phyloP scores from a whole-genome alignment of 2,797 vertebrate genomes.

The Scleropages formosus region DNA sequence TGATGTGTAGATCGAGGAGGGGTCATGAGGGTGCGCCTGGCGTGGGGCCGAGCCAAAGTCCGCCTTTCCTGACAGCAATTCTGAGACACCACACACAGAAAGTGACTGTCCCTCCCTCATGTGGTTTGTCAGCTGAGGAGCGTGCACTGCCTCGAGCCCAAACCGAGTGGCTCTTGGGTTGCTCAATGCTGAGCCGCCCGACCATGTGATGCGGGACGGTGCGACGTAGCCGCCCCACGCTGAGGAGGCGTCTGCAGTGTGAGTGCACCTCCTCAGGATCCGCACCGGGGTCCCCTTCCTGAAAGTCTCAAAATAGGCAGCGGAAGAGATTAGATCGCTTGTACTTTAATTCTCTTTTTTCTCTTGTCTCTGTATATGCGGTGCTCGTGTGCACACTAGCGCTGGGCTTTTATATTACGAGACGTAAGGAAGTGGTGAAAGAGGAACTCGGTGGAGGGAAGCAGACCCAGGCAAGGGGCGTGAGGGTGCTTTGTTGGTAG shows the following conservation, averaged over 20 bases:
- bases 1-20: too few relatives aligned
- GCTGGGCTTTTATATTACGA: constrained; percentile 1
- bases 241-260: too few relatives aligned
- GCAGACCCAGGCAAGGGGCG: background rate
- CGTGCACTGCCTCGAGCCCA: too few relatives aligned
- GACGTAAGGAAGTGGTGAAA: constrained; percentile 31
- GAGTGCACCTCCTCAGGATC: background rate
- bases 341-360: constrained; percentile 4
- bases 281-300: background rate
- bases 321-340: constrained; percentile 3
- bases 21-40: too few relatives aligned
- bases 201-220: too few relatives aligned
- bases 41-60: too few relatives aligned
- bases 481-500: background rate
- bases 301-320: constrained; percentile 21
- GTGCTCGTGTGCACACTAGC: background rate
- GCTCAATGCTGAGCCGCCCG: background rate
- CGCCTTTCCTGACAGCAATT: background rate
- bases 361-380: background rate
- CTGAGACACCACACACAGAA: background rate
- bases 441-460: constrained; percentile 25
- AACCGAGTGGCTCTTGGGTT: too few relatives aligned
- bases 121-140: background rate
- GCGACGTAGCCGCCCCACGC: too few relatives aligned
- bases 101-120: background rate